phyloP scores from a whole-genome alignment of 2,888 invertebrate genomes.

The Tenodera sinensis region DNA sequence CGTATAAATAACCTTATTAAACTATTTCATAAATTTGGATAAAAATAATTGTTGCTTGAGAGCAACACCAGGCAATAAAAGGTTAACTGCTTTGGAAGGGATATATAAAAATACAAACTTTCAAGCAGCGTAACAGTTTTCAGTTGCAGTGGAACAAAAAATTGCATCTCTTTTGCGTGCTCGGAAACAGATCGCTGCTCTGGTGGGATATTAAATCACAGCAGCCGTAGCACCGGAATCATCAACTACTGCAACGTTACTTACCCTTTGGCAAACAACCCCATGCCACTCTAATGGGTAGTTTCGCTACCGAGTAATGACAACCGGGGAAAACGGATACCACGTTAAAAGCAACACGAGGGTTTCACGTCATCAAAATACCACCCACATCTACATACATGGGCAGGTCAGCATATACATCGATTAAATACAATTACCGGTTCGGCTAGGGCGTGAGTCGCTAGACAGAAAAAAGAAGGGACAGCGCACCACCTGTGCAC shows the following conservation, averaged over 20 bases:
- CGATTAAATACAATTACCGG: slow-evolving; percentile 1
- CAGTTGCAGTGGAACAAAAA: not conserved
- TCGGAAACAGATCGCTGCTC: not conserved
- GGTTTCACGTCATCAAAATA: not conserved
- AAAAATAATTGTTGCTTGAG: too few relatives aligned
- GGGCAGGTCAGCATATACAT: not conserved
- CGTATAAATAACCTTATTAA: too few relatives aligned
- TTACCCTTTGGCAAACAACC: not conserved
- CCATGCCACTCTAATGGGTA: not conserved
- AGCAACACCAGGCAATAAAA: too few relatives aligned
- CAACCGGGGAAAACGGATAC: not conserved
- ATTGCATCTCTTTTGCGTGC: not conserved
- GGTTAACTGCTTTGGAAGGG: too few relatives aligned
- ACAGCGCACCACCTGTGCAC: not conserved
- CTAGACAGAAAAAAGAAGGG: not conserved
- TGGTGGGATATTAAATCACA: not conserved
- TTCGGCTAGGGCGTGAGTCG: not conserved
- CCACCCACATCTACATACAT: not conserved
- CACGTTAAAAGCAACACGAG: not conserved
- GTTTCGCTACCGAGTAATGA: not conserved
- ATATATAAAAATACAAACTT: too few relatives aligned
- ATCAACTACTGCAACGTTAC: not conserved
- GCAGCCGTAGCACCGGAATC: not conserved
- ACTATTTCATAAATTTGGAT: too few relatives aligned
- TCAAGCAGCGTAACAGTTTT: not conserved